Evolutionary conservation across 2,113 vertebrate genomes (phyloP), one percentile per base, ranked within the genome.

Genomic region (Girardinichthys multiradiatus): DNA sequence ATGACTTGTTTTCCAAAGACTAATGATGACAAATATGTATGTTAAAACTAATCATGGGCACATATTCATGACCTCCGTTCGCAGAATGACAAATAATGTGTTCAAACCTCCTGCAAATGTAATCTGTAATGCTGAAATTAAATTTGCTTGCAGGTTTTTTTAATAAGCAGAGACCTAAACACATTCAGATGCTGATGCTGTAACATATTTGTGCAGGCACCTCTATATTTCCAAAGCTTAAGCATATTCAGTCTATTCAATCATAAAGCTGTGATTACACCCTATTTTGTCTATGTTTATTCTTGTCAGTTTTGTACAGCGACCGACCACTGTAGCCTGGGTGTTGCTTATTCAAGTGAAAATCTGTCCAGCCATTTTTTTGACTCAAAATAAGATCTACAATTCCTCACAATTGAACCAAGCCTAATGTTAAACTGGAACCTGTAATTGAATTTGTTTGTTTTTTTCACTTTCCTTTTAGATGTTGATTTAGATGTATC

Each of bases 221-320:
- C 48, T 54, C 48, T 10, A 54, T 54, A 54, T 54, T 54, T 54
- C 9, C 48, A 54, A 54, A 54, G 48, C 48, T 54, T 54, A 54
- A 54, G 48, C 48, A 54, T 54, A 54, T 54, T 54, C 48, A 54
- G 48, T 54, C 48, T 54, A 54, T 54, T 54, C 48, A 54, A 54
- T 54, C 48, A 54, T 54, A 54, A n/a, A n/a, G 24, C 48, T 54
- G 19, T n/a, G 48, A 54, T n/a, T 54, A 54, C 17, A 54, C 48
- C 21, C n/a, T 24, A 54, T 21, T 54, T 54, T 54, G 24, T n/a
- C 48, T 17, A 24, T 54, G 21, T n/a, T 54, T 54, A 54, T 54
- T 54, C 42, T 19, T 45, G 42, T 54, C 24, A 8, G 48, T 54
- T 54, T 54, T 54, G 19, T 54, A 17, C 48, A 54, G 7, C 21